Conservation (phyloP, 2,113 vertebrate genomes). For the Dipodomys spectabilis region DNA sequence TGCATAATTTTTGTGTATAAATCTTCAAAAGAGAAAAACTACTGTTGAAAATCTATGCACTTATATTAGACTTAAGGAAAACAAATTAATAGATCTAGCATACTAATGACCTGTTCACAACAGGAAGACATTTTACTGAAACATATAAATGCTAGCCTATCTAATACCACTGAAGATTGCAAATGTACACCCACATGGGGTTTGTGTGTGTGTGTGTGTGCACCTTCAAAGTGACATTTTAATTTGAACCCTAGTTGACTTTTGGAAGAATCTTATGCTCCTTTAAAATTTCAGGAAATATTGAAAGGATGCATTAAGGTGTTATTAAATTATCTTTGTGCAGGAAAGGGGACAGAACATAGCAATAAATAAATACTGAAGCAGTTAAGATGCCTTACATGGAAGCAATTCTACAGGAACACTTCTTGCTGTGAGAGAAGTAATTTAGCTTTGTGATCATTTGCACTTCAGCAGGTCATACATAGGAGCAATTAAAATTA, state of each 20-base stretch:
- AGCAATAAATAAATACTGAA: slow-evolving; percentile 4
- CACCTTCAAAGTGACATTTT: neutral
- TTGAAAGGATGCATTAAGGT: neutral
- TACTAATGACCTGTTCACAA: neutral
- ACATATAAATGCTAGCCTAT: neutral
- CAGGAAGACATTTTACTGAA: neutral
- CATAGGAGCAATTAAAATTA: slow-evolving; percentile 81
- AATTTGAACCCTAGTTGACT: neutral
- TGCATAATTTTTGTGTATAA: neutral
- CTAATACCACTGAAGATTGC: neutral
- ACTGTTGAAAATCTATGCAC: neutral
- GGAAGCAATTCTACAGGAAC: slow-evolving; percentile 61
- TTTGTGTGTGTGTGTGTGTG: rapidly evolving
- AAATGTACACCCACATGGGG: neutral
- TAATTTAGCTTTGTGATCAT: slow-evolving; percentile 79
- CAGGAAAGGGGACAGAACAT: slow-evolving; percentile 9
- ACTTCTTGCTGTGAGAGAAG: slow-evolving; percentile 69
- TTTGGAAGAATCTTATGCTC: neutral
- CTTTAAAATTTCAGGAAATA: neutral
- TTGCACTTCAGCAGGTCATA: slow-evolving; percentile 74
- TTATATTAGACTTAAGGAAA: neutral
- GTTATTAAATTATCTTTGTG: neutral
- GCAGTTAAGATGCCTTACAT: neutral
- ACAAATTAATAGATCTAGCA: neutral
- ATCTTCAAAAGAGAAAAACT: neutral